These are phyloP conservation scores for Phalacrocorax carbo DNA, from an alignment of 2,113 vertebrate species.

Conservation along the genomic window DNA sequence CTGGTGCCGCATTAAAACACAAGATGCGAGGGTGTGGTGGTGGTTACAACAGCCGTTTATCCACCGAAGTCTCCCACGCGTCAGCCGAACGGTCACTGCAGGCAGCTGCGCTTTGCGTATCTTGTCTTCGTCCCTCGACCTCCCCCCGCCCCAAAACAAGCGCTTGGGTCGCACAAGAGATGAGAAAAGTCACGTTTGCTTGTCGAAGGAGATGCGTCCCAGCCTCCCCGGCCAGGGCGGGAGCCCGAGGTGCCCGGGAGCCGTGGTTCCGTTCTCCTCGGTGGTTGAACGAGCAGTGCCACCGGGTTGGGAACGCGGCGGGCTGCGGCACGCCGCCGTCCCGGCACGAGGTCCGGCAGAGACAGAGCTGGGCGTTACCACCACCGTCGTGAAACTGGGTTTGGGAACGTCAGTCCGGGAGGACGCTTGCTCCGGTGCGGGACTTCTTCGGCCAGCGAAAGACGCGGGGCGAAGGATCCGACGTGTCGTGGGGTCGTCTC, in stretches of 20 bases:
- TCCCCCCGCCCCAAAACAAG: neutral
- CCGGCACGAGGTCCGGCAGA: neutral
- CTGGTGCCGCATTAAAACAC: neutral
- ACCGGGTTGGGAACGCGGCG: neutral
- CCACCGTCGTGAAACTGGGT: fast-evolving
- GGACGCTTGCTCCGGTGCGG: neutral
- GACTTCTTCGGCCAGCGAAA: fast-evolving
- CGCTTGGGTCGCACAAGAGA: neutral
- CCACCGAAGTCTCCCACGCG: neutral
- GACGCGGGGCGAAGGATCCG: neutral
- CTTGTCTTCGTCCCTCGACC: neutral
- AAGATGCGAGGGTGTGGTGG: neutral
- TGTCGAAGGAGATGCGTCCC: too few relatives aligned
- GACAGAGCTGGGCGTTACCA: neutral
- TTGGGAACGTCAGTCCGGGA: neutral
- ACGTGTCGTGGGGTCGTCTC: fast-evolving
- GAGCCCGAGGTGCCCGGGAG: neutral
- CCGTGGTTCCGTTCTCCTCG: neutral
- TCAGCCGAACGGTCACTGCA: neutral
- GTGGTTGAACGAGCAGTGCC: neutral
- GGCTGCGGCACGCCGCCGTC: neutral
- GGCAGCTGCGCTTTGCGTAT: too few relatives aligned
- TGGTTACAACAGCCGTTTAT: neutral
- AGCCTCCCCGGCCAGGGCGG: neutral
- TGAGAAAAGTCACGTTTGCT: neutral